Base-by-base conservation (phyloP, 2,888 invertebrate species). In the Drosophila flavopinicola region DNA sequence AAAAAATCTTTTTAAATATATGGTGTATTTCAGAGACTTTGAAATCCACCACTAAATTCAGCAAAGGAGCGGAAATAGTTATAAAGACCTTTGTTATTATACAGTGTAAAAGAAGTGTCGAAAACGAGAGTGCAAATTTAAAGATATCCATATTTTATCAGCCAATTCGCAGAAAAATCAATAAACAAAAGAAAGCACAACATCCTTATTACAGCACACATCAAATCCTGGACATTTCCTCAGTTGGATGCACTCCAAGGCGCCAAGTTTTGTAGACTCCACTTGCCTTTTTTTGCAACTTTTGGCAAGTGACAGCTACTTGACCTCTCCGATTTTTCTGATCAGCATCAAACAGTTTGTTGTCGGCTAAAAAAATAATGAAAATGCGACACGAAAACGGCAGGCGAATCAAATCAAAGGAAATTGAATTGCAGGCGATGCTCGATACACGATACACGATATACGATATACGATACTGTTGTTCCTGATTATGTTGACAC, bases 351-450 rank as follows among this genome's bases (percentile, higher is more conserved):
- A 47, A 25, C 25, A 25, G 38, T 15, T 25, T 17, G 44, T 60
- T 60, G 66, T 70, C 42, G 59, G 47, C 66, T 64, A 48, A 52
- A 75, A 52, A 75, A 77, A 57, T 66, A 65, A 64, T 70, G 58
- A 73, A 68, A 63, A 61, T 52, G 44, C 60, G 48, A 64, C 53
- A 48, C 60, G 44, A 60, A 69, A 65, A 53, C 45, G 49, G 45
- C 33, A 54, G 35, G 39, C 63, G 75, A 70, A 74, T 65, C 78
- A 65, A 75, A 75, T 76, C 48, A 45, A 61, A 86, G 83, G 75
- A 80, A 80, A 85, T 85, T 75, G 85, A 80, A 80, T 79, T 85
- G 82, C 85, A 61, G 59, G 53, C 85, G 49, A 73, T 72, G 51
- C 45, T 24, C 27, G 11, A 29, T 41, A 13, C 25, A 41, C 10